Evolutionary conservation across 1,140 invertebrate genomes (phyloP), one percentile per base, ranked within the genome.

Genomic region (Nasonia giraulti): DNA sequence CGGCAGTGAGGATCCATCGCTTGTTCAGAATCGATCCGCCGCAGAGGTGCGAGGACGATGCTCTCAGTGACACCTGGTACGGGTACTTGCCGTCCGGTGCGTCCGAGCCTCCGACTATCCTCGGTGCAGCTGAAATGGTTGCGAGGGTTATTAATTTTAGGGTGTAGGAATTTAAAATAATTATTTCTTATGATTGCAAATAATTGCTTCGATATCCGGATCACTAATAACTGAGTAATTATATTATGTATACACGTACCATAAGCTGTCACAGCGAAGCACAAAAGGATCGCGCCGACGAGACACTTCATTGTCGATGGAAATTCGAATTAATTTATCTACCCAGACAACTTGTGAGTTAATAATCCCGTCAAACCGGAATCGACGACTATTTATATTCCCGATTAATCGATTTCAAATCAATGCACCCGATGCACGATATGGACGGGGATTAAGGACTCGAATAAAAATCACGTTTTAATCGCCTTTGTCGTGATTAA

Each of bases 1-100:
- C 94, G 12, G 94, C 94, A 1, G 94, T 94, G 8, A 95, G 85
- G 23, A 94, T 91, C 89, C 89, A 94, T 85, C 91, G 88, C 3
- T 85, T 84, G 23, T 91, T 92, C 27, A 95, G 89, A 8, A 95
- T 93, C 2, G 94, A 94, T 12, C 94, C 94, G 0, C 94, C 94
- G 83, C 94, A 95, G 68, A 89, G 90, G 82, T 93, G 93, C 6
- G 90, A 89, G 5, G 93, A 93, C 20, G 86, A 84, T 0, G 50
- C n/a, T 23, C 91, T 87, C 23, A 94, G 82, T 14, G 93, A 93
- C 6, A 93, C 89, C 88, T 94, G 93, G 84, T 93, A 91, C 0
- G 93, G 93, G 83, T 92, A 93, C 75, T 91, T 89, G 2, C 89
- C 91, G 20, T 89, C 87, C 5, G 87, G 85, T 40, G 88, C 89